These are phyloP conservation scores for Steinernema carpocapsae DNA, from an alignment of 2,888 invertebrate genomes.

Conservation along the genomic window DNA sequence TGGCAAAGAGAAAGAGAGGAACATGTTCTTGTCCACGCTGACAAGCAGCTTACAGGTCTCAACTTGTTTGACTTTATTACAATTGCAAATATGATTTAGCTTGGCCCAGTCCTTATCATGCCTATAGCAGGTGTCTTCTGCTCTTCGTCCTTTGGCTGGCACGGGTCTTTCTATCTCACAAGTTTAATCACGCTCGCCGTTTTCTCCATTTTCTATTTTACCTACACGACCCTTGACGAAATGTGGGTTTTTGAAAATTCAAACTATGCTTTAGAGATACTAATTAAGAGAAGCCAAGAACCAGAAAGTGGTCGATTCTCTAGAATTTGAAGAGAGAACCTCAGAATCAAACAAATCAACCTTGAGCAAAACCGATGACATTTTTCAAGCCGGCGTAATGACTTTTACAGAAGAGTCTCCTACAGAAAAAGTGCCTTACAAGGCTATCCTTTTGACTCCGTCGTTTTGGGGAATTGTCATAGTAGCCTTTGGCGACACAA, in stretches of 20 bases:
- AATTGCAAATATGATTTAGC: not conserved
- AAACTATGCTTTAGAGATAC: not conserved
- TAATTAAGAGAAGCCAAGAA: not conserved
- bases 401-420: not conserved
- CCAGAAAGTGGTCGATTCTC: not conserved
- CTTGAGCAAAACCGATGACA: not conserved
- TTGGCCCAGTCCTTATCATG: conserved; percentile 12
- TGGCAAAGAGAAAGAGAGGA: not conserved
- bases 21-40: not conserved
- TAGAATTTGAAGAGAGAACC: not conserved
- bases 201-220: not conserved
- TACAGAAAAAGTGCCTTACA: conserved; percentile 40
- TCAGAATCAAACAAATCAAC: no score
- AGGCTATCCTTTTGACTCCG: conserved; percentile 39
- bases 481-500: conserved; percentile 10
- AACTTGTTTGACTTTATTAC: not conserved
- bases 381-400: not conserved
- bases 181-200: not conserved
- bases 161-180: not conserved
- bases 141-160: conserved; percentile 14
- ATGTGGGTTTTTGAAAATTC: no score
- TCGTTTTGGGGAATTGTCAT: conserved; percentile 35
- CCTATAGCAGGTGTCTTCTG: conserved; percentile 1
- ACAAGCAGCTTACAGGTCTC: not conserved
- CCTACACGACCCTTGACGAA: not conserved